Base-by-base conservation (phyloP, 1,140 invertebrate species). In the Coboldia fuscipes region DNA sequence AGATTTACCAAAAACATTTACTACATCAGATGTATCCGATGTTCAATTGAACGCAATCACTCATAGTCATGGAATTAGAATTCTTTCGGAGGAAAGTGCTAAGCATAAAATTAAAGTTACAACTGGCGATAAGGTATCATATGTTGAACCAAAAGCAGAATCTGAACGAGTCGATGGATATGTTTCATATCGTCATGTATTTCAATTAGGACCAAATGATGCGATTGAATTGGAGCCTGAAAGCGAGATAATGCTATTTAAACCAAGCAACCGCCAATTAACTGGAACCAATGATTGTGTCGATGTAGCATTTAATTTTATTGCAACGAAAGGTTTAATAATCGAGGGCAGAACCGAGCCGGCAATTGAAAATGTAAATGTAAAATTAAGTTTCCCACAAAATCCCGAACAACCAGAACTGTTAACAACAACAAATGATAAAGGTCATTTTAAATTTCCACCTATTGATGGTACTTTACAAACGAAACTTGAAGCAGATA, bases 371-470 rank as follows among this genome's bases (percentile, higher is more conserved):
- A 75, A 69, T 33, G 82, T 76, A 10, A 63, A 61, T 5, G 51
- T 90, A 24, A 70, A 62, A 9, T 46, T 58, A 8, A 46, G 32
- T 26, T 45, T 51, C 23, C 45, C 34, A 28, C 55, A 60, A 37
- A 34, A 57, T 40, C 39, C 38, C 33, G 34, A 57, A 34, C 19
- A 45, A 2, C 44, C 48, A 19, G 35, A 45, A 24, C 24, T 48
- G 10, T 43, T 43, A 14, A 35, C 39, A 1, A 26, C 46, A 0
- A 67, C 67, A 3, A 47, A 54, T 3, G 41, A 43, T 0, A 66
- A 73, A 37, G 88, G 90, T n/a, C 62, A 60, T 34, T 89, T 84
- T 48, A 67, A 60, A 41, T 71, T 83, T 46, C 79, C 77, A 5
- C 82, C 84, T 30, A 62, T 86, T 17, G 68, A 74, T 48, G 66